A percentile compares a stretch with the other conserved stretches of the same genome.
These are phyloP conservation scores for Clivina fossor DNA, from an alignment of 2,888 invertebrate genomes.

Conservation along the genomic window DNA sequence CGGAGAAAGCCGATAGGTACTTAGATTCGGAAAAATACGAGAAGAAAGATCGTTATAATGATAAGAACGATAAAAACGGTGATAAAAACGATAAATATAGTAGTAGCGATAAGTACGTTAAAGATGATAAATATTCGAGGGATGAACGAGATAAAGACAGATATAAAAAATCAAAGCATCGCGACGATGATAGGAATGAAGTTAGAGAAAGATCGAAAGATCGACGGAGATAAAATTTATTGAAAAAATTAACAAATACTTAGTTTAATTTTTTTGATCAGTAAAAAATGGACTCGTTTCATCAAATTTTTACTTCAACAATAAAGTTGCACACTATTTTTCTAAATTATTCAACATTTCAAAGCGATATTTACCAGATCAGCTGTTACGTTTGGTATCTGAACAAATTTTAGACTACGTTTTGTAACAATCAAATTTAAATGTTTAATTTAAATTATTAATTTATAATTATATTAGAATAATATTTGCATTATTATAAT, in stretches of 20 bases:
- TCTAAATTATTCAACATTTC: too few relatives aligned
- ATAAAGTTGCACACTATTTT: too few relatives aligned
- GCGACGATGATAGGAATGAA: slow-evolving; percentile 45
- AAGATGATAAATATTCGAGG: slow-evolving; percentile 33
- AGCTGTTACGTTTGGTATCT: too few relatives aligned
- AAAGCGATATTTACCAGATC: too few relatives aligned
- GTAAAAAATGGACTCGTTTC: too few relatives aligned
- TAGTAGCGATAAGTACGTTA: slow-evolving; percentile 30
- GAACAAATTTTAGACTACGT: too few relatives aligned
- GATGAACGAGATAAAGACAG: slow-evolving; percentile 40
- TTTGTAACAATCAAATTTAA: too few relatives aligned
- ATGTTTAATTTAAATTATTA: too few relatives aligned
- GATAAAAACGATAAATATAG: slow-evolving; percentile 42
- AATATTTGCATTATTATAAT: too few relatives aligned
- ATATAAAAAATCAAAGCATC: slow-evolving; percentile 46
- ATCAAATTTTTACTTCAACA: too few relatives aligned
- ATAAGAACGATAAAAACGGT: slow-evolving; percentile 46
- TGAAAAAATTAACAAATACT: too few relatives aligned
- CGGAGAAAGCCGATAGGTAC: slow-evolving; percentile 43
- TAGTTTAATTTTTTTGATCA: slow-evolving; percentile 17
- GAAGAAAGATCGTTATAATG: slow-evolving; percentile 45
- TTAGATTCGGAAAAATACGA: slow-evolving; percentile 43
- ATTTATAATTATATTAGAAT: too few relatives aligned
- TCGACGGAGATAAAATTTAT: slow-evolving; percentile 45
- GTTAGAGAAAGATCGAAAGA: slow-evolving; percentile 47